Percentiles rank a stretch among this genome's conserved stretches.
phyloP scores from a whole-genome alignment of 2,113 vertebrate species.

The Anoplopoma fimbria region DNA sequence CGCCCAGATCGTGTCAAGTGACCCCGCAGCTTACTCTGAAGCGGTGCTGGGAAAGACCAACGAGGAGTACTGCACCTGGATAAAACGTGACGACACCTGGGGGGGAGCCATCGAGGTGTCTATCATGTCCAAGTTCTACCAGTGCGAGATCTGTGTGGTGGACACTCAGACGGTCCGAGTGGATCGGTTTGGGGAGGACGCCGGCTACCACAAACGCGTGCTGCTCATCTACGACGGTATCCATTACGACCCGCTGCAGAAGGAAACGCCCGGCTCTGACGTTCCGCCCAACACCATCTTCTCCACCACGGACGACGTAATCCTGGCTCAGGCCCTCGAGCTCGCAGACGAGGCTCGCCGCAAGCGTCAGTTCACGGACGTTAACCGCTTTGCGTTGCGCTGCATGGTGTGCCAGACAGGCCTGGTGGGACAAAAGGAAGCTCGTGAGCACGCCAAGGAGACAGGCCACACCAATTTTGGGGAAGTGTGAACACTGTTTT shows the following conservation, averaged over 20 bases:
- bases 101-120: slow-evolving; percentile 98
- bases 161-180: slow-evolving; percentile 97
- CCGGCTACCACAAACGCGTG: slow-evolving; percentile 91
- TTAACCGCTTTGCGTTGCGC: slow-evolving; percentile 92
- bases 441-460: slow-evolving; percentile 95
- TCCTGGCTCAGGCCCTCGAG: slow-evolving; percentile 94
- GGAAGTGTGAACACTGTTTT: slow-evolving; percentile 88
- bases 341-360: slow-evolving; percentile 94
- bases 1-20: slow-evolving; percentile 93
- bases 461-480: slow-evolving; percentile 97
- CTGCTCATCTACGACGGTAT: slow-evolving; percentile 97
- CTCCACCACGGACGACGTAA: slow-evolving; percentile 90
- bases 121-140: slow-evolving; percentile 96
- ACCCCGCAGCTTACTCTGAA: slow-evolving; percentile 91
- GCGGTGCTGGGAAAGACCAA: slow-evolving; percentile 95
- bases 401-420: slow-evolving; percentile 98
- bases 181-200: slow-evolving; percentile 97
- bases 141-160: slow-evolving; percentile 97
- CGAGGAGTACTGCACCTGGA: slow-evolving; percentile 95
- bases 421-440: slow-evolving; percentile 94
- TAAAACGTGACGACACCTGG: slow-evolving; percentile 93
- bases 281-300: slow-evolving; percentile 94
- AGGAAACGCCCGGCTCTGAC: slow-evolving; percentile 83
- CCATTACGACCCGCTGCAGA: slow-evolving; percentile 96
- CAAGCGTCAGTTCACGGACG: slow-evolving; percentile 95